phyloP scores from a whole-genome alignment of 2,797 vertebrate genomes.

The Podargus strigoides region DNA sequence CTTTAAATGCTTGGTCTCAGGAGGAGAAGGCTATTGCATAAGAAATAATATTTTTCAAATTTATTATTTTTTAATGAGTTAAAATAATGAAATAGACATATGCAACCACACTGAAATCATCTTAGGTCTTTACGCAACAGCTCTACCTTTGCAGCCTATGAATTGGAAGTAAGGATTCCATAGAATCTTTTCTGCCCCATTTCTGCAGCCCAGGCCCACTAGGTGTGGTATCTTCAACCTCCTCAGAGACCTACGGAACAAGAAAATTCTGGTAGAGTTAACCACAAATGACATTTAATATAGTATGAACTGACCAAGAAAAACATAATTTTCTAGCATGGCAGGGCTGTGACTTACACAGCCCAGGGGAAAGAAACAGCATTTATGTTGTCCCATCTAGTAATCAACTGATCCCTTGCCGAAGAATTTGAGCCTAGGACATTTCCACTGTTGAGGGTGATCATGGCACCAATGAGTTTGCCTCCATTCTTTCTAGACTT shows the following conservation, averaged over 20 bases:
- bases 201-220: neutral
- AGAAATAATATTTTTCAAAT: neutral
- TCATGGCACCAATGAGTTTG: neutral
- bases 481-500: neutral
- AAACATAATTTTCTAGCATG: neutral
- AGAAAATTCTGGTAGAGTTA: constrained; percentile 5
- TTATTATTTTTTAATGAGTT: neutral
- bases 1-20: neutral
- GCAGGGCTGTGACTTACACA: neutral
- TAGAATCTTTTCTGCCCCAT: neutral
- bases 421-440: neutral
- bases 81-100: neutral
- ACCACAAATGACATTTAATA: neutral
- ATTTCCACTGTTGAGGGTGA: neutral
- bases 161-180: neutral
- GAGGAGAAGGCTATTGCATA: neutral
- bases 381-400: fast-evolving
- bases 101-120: neutral
- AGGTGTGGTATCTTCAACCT: neutral
- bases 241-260: neutral
- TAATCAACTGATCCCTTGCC: neutral
- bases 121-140: neutral
- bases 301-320: neutral
- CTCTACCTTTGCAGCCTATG: neutral
- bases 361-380: neutral